Evolutionary conservation across 2,888 invertebrate species (phyloP), one percentile per base, ranked within the genome.

Genomic region (Brenthis hecate): DNA sequence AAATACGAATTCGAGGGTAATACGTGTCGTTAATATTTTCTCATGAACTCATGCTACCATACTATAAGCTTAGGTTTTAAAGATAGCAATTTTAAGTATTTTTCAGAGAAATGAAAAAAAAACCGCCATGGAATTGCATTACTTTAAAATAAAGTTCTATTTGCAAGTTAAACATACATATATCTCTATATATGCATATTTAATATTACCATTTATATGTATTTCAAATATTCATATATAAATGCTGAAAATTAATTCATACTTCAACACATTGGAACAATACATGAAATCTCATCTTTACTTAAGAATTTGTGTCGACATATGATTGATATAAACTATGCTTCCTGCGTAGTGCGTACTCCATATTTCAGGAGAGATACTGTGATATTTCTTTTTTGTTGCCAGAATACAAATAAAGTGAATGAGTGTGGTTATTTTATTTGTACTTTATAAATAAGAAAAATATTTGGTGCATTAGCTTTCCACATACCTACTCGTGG

Each of bases 341-440:
- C 53, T 19, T 43, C 6, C 32, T 14, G 19, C 53, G 19, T 51
- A 16, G 16, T 14, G 19, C 53, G 19, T 51, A 16, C 36, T 19
- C 61, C 19, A 53, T 62, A 32, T 53, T 58, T 43, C 19, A 53
- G 13, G 53, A 54, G 50, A 62, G 36, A 53, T 19, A 43, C 13
- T 62, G 32, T 51, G 36, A 62, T 53, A 62, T 62, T 43, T 13
- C 43, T 53, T 36, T 36, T 3, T 3, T 54, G 36, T 62, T 43
- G 6, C 19, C 43, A 53, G 53, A 62, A 62, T 62, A 62, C 53
- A 62, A 62, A 62, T 62, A 43, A n/a, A 62, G 51, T 8, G n/a
- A 13, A 14, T 19, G 43, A 36, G 53, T 19, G 51, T 43, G 13
- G 36, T 53, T 54, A 19, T 36, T 53, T 36, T 62, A 53, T 54